Conservation (phyloP, 2,888 invertebrate species). For the Zaprionus bogoriensis region DNA sequence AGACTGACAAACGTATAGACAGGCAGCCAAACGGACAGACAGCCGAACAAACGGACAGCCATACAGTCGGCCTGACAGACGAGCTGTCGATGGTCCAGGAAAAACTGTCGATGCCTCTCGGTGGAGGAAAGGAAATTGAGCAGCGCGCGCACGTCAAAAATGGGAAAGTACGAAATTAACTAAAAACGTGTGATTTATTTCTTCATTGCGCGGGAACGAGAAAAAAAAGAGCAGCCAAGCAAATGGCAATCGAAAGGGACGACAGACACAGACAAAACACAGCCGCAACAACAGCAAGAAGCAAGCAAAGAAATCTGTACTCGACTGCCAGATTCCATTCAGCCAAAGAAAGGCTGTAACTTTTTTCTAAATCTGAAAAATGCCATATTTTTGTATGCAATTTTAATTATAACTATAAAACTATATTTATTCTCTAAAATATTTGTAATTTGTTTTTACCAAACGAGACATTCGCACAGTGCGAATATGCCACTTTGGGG, state of each 20-base stretch:
- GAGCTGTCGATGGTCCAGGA: constrained; percentile 53
- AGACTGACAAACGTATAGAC: constrained; percentile 17
- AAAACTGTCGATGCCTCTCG: constrained; percentile 35
- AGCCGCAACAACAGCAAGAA: background rate
- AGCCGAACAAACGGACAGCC: background rate
- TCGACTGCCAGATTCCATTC: too few species aligned
- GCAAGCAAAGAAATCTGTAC: too few species aligned
- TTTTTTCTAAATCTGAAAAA: too few species aligned
- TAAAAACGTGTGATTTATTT: constrained; percentile 76
- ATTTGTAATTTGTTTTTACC: too few species aligned
- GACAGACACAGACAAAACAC: too few species aligned
- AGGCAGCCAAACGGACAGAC: constrained; percentile 12
- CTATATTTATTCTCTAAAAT: too few species aligned
- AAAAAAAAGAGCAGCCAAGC: constrained; percentile 16
- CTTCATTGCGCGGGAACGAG: constrained; percentile 63
- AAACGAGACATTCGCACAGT: too few species aligned
- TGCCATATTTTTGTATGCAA: too few species aligned
- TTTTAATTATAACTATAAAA: too few species aligned
- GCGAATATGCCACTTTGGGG: too few species aligned
- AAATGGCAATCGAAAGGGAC: constrained; percentile 64
- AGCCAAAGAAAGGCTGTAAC: too few species aligned
- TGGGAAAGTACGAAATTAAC: constrained; percentile 76
- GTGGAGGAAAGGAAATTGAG: constrained; percentile 42
- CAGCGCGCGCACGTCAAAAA: constrained; percentile 72
- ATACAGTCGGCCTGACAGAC: constrained; percentile 3